Conservation (phyloP, 2,113 vertebrate genomes). For the Anoura caudifer region DNA sequence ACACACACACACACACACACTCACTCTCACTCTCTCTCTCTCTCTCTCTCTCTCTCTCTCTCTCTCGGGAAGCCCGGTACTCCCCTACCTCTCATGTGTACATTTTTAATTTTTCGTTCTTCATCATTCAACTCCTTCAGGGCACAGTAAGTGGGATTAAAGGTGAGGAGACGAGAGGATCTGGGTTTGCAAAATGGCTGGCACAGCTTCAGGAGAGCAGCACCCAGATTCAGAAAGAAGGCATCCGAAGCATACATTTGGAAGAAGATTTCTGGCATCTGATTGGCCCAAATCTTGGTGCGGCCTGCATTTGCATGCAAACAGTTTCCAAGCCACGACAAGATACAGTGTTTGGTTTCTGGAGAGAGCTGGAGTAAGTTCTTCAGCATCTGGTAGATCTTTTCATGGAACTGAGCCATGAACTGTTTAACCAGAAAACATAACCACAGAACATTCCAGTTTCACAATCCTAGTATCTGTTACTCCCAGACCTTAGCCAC, state of each 20-base stretch:
- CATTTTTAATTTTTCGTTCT: slow-evolving; percentile 90
- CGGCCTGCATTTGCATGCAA: slow-evolving; percentile 94
- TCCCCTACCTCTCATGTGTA: slow-evolving; percentile 90
- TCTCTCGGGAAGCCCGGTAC: neutral
- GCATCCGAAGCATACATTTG: slow-evolving; percentile 97
- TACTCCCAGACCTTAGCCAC: slow-evolving; percentile 38
- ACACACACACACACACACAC: neutral
- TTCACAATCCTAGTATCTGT: slow-evolving; percentile 59
- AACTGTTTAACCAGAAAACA: slow-evolving; percentile 84
- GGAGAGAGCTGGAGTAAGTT: slow-evolving; percentile 93
- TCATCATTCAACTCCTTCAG: slow-evolving; percentile 95
- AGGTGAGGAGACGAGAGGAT: slow-evolving; percentile 92
- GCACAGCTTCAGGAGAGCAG: slow-evolving; percentile 94
- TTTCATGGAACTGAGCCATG: slow-evolving; percentile 96
- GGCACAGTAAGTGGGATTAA: slow-evolving; percentile 95
- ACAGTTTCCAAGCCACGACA: slow-evolving; percentile 96
- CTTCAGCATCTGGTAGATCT: slow-evolving; percentile 95
- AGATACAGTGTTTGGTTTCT: slow-evolving; percentile 93
- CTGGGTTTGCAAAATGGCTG: slow-evolving; percentile 96
- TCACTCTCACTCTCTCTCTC: too few relatives aligned
- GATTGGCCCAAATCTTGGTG: slow-evolving; percentile 98
- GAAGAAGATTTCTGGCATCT: slow-evolving; percentile 98
- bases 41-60: too few relatives aligned
- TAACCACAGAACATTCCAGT: slow-evolving; percentile 61
- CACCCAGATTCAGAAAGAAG: slow-evolving; percentile 96